Percentiles rank a stretch among this genome's conserved stretches.
These are phyloP conservation scores for Brachionus koreanus DNA, from an alignment of 1,140 invertebrate genomes.

Conservation along the genomic window DNA sequence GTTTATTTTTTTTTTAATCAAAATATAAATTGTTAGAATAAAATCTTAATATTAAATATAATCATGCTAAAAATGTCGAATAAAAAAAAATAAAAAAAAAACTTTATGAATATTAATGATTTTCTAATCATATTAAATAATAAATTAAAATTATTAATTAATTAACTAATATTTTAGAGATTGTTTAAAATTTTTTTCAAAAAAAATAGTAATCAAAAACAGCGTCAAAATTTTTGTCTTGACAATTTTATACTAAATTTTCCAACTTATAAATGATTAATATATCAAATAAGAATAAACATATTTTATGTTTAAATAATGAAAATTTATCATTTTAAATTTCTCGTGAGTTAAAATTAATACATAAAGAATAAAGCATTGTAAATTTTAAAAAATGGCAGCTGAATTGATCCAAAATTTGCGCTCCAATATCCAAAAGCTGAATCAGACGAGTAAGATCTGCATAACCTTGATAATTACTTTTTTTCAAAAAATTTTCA, in stretches of 20 bases:
- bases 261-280: background rate
- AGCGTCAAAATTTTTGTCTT: background rate
- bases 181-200: too few species aligned
- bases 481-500: background rate
- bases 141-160: too few species aligned
- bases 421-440: slow-evolving; percentile 19
- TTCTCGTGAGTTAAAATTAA: background rate
- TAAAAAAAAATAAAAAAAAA: too few species aligned
- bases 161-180: too few species aligned
- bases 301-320: slow-evolving; percentile 12
- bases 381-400: slow-evolving; percentile 7
- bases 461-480: background rate
- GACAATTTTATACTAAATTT: background rate
- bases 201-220: too few species aligned
- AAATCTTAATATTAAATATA: too few species aligned
- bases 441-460: slow-evolving; percentile 13
- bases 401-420: slow-evolving; percentile 36
- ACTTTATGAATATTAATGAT: too few species aligned
- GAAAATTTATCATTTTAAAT: background rate
- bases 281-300: background rate
- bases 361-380: background rate
- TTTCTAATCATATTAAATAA: too few species aligned
- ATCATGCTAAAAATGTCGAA: too few species aligned
- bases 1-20: too few species aligned
- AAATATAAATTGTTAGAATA: too few species aligned